These are phyloP conservation scores for Oncorhynchus gorbuscha DNA, from an alignment of 2,113 vertebrate species.

Conservation along the genomic window DNA sequence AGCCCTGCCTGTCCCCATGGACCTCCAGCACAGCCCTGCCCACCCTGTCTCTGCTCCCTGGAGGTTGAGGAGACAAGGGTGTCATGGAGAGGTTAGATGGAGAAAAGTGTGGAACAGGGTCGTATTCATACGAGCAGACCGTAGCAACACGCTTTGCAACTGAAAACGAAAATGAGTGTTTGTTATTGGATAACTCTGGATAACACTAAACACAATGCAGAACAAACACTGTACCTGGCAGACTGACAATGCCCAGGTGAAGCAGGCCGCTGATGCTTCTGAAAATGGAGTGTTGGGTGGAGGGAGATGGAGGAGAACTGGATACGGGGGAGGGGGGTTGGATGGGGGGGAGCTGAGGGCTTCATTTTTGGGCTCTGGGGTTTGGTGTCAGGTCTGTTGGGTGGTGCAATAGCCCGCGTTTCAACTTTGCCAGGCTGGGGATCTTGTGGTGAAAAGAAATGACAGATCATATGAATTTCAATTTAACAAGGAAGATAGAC, in stretches of 20 bases:
- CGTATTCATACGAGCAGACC: no score
- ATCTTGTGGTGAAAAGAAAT: conserved; percentile 52
- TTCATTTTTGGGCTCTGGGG: conserved; percentile 37
- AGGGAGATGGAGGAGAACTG: conserved; percentile 43
- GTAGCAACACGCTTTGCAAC: no score
- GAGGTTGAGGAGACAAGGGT: background rate
- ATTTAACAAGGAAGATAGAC: background rate
- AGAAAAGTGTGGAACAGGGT: background rate
- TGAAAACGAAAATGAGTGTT: background rate
- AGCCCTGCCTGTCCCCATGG: conserved; percentile 67
- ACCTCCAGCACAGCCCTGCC: conserved; percentile 86
- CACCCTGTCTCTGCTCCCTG: conserved; percentile 83
- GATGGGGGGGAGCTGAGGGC: conserved; percentile 13
- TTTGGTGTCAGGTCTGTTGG: conserved; percentile 41
- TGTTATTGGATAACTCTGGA: background rate
- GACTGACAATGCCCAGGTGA: conserved; percentile 77
- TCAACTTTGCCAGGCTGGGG: conserved; percentile 39
- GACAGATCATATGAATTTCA: background rate
- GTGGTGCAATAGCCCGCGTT: conserved; percentile 19
- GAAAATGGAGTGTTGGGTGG: conserved; percentile 65
- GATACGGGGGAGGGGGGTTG: conserved; percentile 25
- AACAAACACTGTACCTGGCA: conserved; percentile 83
- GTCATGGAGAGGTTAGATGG: background rate
- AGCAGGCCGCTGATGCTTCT: conserved; percentile 68
- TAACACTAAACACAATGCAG: background rate